Conservation (phyloP, 2,888 invertebrate genomes). For the Hedya salicella region DNA sequence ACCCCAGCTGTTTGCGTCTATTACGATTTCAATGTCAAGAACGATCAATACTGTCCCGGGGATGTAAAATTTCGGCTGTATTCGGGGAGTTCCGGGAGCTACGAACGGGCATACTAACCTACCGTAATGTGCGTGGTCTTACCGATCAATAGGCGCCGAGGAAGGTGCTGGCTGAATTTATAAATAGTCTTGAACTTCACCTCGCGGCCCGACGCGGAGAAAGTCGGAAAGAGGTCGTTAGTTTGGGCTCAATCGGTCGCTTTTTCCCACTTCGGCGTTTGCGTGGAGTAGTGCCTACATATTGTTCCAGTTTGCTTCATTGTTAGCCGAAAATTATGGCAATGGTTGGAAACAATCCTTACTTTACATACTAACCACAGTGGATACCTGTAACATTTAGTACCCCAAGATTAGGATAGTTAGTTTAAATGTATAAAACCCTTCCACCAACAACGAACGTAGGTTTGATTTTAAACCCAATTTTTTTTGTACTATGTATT, state of each 20-base stretch:
- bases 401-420: too few species aligned
- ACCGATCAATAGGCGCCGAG: constrained; percentile 80
- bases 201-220: constrained; percentile 71
- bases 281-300: neutral
- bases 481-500: too few species aligned
- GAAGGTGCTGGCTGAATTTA: constrained; percentile 76
- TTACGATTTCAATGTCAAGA: constrained; percentile 84
- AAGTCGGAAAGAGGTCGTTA: constrained; percentile 66
- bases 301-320: neutral
- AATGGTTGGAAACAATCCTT: neutral
- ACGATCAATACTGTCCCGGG: constrained; percentile 82
- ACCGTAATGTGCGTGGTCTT: constrained; percentile 82
- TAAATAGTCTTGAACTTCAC: constrained; percentile 85
- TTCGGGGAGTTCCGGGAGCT: constrained; percentile 79
- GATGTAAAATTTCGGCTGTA: constrained; percentile 81
- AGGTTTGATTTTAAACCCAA: too few species aligned
- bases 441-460: too few species aligned
- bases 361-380: neutral
- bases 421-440: too few species aligned
- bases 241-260: constrained; percentile 60
- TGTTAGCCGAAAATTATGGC: neutral
- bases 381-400: too few species aligned
- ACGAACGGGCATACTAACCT: constrained; percentile 82
- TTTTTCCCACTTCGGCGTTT: constrained; percentile 30
- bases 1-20: constrained; percentile 83